Percentiles rank a stretch among this genome's conserved stretches.
These are phyloP conservation scores for Siniperca knerii DNA, from an alignment of 2,113 vertebrate genomes.

Conservation along the genomic window DNA sequence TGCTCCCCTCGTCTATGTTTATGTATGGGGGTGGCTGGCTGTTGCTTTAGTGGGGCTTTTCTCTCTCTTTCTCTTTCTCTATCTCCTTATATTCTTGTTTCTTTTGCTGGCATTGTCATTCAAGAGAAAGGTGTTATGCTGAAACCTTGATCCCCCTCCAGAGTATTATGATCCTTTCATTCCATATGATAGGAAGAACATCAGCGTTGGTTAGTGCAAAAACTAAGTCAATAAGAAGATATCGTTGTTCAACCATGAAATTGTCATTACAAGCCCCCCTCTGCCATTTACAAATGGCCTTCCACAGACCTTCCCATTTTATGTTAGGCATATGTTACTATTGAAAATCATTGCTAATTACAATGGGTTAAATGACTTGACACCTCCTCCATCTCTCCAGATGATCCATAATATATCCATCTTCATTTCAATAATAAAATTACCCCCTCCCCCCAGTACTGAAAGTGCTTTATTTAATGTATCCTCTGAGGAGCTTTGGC, in stretches of 20 bases:
- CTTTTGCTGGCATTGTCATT: slow-evolving; percentile 36
- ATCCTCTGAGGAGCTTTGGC: slow-evolving; percentile 63
- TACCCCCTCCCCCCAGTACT: slow-evolving; percentile 9
- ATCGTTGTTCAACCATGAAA: slow-evolving; percentile 74
- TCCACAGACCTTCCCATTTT: slow-evolving; percentile 63
- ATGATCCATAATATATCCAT: slow-evolving; percentile 69
- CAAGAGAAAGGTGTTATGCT: slow-evolving; percentile 52
- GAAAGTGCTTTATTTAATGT: slow-evolving; percentile 52
- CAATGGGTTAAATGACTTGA: slow-evolving; percentile 80
- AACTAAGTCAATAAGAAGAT: slow-evolving; percentile 59
- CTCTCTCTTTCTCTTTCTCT: slow-evolving; percentile 26
- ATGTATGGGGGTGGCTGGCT: slow-evolving; percentile 58
- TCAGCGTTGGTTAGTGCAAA: slow-evolving; percentile 52
- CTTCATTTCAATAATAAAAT: slow-evolving; percentile 65
- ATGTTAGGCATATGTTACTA: slow-evolving; percentile 74
- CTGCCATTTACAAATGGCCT: slow-evolving; percentile 62
- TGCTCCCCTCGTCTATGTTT: slow-evolving; percentile 67
- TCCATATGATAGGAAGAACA: slow-evolving; percentile 36
- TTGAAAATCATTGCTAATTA: slow-evolving; percentile 79
- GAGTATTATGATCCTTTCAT: slow-evolving; percentile 60
- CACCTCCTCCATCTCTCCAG: slow-evolving; percentile 66
- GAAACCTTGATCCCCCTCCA: slow-evolving; percentile 45
- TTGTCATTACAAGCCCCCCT: slow-evolving; percentile 73
- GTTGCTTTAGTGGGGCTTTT: slow-evolving; percentile 3
- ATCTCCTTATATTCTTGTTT: slow-evolving; percentile 38